phyloP scores from a whole-genome alignment of 2,113 vertebrate genomes.

The Hemicordylus capensis region DNA sequence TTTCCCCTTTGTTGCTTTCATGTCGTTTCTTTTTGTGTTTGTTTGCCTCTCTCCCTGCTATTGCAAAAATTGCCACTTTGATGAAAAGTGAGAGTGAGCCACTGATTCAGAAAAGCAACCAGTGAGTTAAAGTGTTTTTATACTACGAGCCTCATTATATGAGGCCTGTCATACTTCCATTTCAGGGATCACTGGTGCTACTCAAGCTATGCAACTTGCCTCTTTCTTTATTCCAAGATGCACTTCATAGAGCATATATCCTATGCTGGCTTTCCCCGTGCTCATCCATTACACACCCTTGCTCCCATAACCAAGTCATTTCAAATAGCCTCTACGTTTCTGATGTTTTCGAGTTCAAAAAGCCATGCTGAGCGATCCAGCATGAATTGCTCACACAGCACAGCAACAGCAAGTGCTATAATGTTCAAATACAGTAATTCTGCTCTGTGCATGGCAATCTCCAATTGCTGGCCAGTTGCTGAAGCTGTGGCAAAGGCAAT shows the following conservation, averaged over 20 bases:
- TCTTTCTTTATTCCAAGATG: not conserved
- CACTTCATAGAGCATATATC: not conserved
- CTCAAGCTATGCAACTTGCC: not conserved
- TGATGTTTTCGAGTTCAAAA: not conserved
- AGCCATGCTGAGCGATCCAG: not conserved
- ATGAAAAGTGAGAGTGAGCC: not conserved
- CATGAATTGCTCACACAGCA: not conserved
- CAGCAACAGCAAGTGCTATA: not conserved
- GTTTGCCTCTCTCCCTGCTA: not conserved
- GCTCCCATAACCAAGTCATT: not conserved
- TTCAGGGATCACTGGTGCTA: conserved; percentile 18
- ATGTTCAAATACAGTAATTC: not conserved
- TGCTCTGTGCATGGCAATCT: accelerated
- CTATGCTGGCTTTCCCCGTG: not conserved
- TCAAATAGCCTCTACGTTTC: not conserved
- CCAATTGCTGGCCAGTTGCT: not conserved
- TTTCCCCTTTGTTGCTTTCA: not conserved
- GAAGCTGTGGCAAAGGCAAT: not conserved
- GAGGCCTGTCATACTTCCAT: conserved; percentile 9
- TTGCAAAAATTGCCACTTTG: not conserved
- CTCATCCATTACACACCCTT: not conserved
- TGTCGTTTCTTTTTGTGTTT: not conserved
- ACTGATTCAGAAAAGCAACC: conserved; percentile 10
- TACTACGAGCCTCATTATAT: not conserved
- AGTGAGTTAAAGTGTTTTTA: not conserved